Conservation (phyloP, 2,888 invertebrate species). For the Dicyrtoma fusca region DNA sequence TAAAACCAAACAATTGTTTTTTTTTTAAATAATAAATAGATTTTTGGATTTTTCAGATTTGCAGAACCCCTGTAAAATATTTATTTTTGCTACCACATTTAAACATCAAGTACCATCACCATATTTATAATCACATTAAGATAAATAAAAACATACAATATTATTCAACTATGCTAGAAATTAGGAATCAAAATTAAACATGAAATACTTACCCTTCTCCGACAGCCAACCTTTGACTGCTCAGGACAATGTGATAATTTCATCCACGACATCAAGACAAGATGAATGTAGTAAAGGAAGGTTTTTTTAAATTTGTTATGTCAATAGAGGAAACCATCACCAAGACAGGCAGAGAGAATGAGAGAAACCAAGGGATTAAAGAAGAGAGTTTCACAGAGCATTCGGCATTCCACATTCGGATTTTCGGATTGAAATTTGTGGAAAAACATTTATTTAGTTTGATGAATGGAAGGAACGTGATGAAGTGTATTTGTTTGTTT, state of each 20-base stretch:
- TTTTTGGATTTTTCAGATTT: too few species aligned
- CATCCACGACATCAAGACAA: neutral
- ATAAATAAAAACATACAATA: too few species aligned
- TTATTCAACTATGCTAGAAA: too few species aligned
- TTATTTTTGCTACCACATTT: too few species aligned
- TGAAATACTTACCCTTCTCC: constrained; percentile 18
- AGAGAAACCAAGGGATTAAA: neutral
- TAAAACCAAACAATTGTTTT: too few species aligned
- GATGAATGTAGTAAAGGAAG: neutral
- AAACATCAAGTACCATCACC: too few species aligned
- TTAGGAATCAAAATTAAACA: too few species aligned
- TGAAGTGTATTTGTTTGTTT: constrained; percentile 4
- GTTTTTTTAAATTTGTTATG: neutral
- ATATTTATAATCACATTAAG: too few species aligned
- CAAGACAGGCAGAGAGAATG: neutral
- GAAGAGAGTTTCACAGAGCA: too few species aligned
- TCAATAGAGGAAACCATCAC: neutral
- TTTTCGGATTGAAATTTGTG: neutral
- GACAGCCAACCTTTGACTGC: constrained; percentile 27
- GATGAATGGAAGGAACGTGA: neutral
- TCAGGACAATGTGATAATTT: neutral
- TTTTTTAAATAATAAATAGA: too few species aligned
- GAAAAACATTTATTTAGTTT: too few species aligned
- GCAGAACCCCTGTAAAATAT: too few species aligned
- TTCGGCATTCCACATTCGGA: neutral